Percentiles rank a stretch among this genome's conserved stretches.
These are phyloP conservation scores for Lethenteron reissneri DNA, from an alignment of 2,113 vertebrate species.

Conservation along the genomic window DNA sequence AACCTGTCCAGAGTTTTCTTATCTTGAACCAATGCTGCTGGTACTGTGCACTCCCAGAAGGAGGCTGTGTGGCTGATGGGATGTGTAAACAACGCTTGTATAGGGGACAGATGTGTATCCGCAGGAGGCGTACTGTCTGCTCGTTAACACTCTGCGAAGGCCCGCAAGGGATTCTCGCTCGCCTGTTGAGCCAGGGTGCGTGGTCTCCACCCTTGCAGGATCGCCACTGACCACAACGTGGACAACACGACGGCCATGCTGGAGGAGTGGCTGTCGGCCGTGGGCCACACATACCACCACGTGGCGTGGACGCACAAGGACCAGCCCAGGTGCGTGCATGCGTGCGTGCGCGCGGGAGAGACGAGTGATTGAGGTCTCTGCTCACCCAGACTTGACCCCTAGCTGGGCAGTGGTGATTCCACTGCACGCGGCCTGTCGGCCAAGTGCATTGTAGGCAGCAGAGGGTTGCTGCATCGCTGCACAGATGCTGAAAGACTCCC, in stretches of 20 bases:
- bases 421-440: neutral
- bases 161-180: no score
- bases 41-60: no score
- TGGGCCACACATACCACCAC: slow-evolving; percentile 49
- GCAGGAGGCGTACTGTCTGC: no score
- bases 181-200: neutral
- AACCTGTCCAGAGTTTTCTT: no score
- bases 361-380: neutral
- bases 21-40: no score
- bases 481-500: neutral
- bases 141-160: no score
- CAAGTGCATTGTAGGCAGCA: neutral
- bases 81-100: no score
- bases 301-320: slow-evolving; percentile 65
- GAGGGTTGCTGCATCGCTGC: neutral
- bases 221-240: slow-evolving; percentile 56
- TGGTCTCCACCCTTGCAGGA: slow-evolving; percentile 27
- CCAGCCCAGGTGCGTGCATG: slow-evolving; percentile 27
- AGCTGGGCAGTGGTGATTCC: neutral
- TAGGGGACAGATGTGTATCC: no score
- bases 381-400: neutral
- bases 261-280: slow-evolving; percentile 48
- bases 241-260: slow-evolving; percentile 54
- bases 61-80: no score
- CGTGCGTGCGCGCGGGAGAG: no score